These are phyloP conservation scores for Glaucopsyche alexis DNA, from an alignment of 2,888 invertebrate genomes.

Conservation along the genomic window DNA sequence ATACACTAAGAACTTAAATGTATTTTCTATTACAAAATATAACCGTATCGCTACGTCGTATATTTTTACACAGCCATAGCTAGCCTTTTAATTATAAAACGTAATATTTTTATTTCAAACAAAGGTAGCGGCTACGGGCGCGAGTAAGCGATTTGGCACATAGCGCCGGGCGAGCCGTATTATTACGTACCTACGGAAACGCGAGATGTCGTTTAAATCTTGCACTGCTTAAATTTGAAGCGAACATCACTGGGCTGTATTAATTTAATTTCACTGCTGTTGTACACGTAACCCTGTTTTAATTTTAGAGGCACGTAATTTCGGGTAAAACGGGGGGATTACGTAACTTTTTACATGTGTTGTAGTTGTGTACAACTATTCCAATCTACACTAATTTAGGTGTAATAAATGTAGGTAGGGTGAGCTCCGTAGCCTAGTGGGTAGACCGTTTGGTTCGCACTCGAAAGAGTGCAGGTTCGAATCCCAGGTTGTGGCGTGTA, in stretches of 20 bases:
- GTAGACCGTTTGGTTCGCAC: no score
- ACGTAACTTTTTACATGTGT: conserved; percentile 27
- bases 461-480: no score
- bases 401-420: neutral
- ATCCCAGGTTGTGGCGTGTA: no score
- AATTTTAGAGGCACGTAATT: conserved; percentile 35
- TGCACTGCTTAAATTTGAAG: conserved; percentile 73
- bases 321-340: conserved; percentile 16
- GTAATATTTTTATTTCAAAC: conserved; percentile 21
- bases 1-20: no score
- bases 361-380: conserved; percentile 15
- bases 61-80: neutral
- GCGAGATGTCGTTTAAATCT: conserved; percentile 76
- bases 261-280: conserved; percentile 66
- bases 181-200: conserved; percentile 65
- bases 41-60: neutral
- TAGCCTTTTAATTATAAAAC: conserved; percentile 9
- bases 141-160: conserved; percentile 42
- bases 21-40: neutral
- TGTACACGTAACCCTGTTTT: conserved; percentile 38
- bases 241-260: conserved; percentile 63
- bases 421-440: no score
- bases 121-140: conserved; percentile 56
- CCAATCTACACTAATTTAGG: conserved; percentile 21
- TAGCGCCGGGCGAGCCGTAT: conserved; percentile 56